phyloP scores from a whole-genome alignment of 2,797 vertebrate genomes.

The Pseudochaenichthys georgianus region DNA sequence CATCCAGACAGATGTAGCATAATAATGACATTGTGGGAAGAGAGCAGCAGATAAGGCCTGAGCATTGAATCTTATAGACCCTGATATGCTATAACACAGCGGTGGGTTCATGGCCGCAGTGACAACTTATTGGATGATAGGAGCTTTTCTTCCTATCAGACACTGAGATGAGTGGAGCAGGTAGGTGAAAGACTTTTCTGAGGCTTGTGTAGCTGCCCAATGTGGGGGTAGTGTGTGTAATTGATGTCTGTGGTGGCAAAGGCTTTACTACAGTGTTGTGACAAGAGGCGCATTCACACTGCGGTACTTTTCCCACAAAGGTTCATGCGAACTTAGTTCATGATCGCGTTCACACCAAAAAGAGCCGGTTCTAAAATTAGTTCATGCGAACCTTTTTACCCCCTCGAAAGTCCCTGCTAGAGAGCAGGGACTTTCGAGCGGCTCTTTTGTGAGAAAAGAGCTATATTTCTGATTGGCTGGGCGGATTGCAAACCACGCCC shows the following conservation, averaged over 20 bases:
- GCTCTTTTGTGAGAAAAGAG: too few species aligned
- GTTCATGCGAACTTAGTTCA: too few species aligned
- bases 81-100: conserved; percentile 54
- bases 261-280: conserved; percentile 13
- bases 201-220: conserved; percentile 23
- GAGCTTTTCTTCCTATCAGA: conserved; percentile 30
- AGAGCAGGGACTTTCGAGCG: too few species aligned
- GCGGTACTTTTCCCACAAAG: too few species aligned
- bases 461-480: too few species aligned
- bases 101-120: conserved; percentile 43
- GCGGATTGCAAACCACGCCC: too few species aligned
- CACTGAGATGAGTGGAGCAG: neutral
- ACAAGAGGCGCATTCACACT: conserved; percentile 6
- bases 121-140: conserved; percentile 59
- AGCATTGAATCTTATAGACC: conserved; percentile 47
- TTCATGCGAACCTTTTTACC: too few species aligned
- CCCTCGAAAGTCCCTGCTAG: too few species aligned
- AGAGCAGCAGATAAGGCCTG: conserved; percentile 48
- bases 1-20: conserved; percentile 59
- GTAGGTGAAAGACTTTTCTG: neutral
- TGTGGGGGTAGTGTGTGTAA: neutral
- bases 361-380: too few species aligned
- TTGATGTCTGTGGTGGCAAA: conserved; percentile 1
- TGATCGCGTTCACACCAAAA: too few species aligned
- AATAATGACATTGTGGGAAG: conserved; percentile 61